Base-by-base conservation (phyloP, 2,113 vertebrate genomes). In the Tor tambroides region DNA sequence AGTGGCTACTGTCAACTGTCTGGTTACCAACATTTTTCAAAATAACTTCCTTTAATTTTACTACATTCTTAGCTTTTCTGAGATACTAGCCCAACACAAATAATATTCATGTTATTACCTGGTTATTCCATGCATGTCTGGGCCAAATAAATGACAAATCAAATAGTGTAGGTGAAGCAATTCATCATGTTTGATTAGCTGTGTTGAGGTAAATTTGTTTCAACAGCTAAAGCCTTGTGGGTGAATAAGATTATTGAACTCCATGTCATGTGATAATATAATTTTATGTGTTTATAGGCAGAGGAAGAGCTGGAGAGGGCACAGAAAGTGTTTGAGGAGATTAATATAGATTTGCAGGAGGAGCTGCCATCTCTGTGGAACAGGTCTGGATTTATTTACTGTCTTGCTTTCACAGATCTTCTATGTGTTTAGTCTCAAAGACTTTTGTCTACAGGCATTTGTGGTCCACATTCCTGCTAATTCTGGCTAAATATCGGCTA, bases 271-370 rank as follows among this genome's bases (percentile, higher is more conserved):
- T 6, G 43, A 28, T 35, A 49, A 84, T 74, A 49, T 56, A 2
- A n/a, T 76, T 28, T 19, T 59, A 14, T 84, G 15, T 88, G 26
- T 86, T 19, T 94, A 86, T 92, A 99, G 98, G 98, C 98, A 0
- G 98, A 99, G 93, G 98, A 99, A 86, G 98, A 99, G 93, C 92
- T 99, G 88, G 94, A 98, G 87, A 97, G 97, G 91, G 97, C 98
- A 85, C 98, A 99, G 94, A 99, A 99, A 91, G 98, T 99, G 80
- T 99, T 99, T 92, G 98, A 99, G 86, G 98, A 99, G 86, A 99
- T 99, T 93, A 99, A 99, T 0, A 94, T 95, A 89, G 98, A 99
- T 89, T 95, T 99, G 85, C 98, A 99, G 91, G 98, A 99, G 91
- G 98, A 99, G 90, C 93, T 99, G 87, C 98, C 98, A 3, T 99